These are phyloP conservation scores for Cerastis rubricosa DNA, from an alignment of 2,888 invertebrate genomes.

Conservation along the genomic window DNA sequence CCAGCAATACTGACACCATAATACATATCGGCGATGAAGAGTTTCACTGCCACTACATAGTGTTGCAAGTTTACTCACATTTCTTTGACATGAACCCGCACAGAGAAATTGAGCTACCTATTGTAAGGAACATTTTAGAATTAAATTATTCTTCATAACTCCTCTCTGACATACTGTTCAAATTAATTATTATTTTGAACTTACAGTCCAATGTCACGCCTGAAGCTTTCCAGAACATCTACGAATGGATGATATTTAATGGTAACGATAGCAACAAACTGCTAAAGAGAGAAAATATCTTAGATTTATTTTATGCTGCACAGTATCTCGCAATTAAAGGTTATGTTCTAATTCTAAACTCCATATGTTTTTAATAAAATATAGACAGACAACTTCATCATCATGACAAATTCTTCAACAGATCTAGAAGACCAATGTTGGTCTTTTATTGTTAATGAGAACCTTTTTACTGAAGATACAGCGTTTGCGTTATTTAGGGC, in stretches of 20 bases:
- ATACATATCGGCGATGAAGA: slow-evolving; percentile 92
- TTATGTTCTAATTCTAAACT: slow-evolving; percentile 50
- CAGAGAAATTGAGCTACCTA: slow-evolving; percentile 81
- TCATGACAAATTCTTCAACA: slow-evolving; percentile 68
- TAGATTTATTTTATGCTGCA: slow-evolving; percentile 94
- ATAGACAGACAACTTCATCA: background rate
- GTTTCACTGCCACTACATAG: slow-evolving; percentile 93
- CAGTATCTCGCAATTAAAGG: slow-evolving; percentile 93
- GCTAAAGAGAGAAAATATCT: slow-evolving; percentile 92
- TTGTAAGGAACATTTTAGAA: slow-evolving; percentile 72
- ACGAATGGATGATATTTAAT: slow-evolving; percentile 95
- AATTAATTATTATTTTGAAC: slow-evolving; percentile 1
- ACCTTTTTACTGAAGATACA: slow-evolving; percentile 93
- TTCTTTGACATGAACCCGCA: slow-evolving; percentile 90
- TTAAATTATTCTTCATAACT: background rate
- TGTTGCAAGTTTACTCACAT: slow-evolving; percentile 93
- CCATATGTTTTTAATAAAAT: background rate
- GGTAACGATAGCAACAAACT: slow-evolving; percentile 92
- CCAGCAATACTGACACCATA: slow-evolving; percentile 93
- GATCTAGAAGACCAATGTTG: slow-evolving; percentile 95
- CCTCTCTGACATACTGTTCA: background rate
- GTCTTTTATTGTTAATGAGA: slow-evolving; percentile 93
- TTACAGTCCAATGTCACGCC: slow-evolving; percentile 85
- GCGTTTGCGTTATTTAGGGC: slow-evolving; percentile 93
- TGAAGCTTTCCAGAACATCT: slow-evolving; percentile 93